phyloP scores from a whole-genome alignment of 1,140 invertebrate species.

The Plectus sambesii region DNA sequence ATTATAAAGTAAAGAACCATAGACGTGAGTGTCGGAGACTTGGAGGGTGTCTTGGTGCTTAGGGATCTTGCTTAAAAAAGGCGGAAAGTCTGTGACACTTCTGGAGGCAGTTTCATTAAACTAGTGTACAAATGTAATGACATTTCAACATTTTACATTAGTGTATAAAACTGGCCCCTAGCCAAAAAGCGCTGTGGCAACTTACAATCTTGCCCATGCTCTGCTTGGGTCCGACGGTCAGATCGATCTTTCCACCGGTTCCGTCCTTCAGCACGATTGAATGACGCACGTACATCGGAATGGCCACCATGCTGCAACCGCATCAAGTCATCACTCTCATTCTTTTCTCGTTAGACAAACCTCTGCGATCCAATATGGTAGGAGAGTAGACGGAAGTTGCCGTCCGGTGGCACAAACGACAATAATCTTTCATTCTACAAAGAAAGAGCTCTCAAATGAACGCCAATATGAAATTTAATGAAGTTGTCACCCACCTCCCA shows the following conservation, averaged over 20 bases:
- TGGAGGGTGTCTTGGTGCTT: too few relatives aligned
- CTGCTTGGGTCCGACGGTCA: constrained; percentile 85
- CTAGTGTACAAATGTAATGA: too few relatives aligned
- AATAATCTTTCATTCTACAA: constrained; percentile 83
- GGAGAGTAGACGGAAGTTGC: constrained; percentile 89
- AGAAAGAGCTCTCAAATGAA: constrained; percentile 16
- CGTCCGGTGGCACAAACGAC: constrained; percentile 96
- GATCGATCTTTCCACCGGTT: constrained; percentile 72
- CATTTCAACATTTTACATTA: too few relatives aligned
- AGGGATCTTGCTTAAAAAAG: too few relatives aligned
- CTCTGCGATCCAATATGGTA: constrained; percentile 91
- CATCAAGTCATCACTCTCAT: constrained; percentile 4
- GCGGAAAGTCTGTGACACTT: too few relatives aligned
- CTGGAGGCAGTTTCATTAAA: too few relatives aligned
- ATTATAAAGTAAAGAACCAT: too few relatives aligned
- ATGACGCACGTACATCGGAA: constrained; percentile 88
- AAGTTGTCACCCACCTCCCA: constrained; percentile 68
- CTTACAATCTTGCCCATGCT: constrained; percentile 84
- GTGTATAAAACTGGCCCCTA: too few relatives aligned
- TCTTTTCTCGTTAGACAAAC: constrained; percentile 43
- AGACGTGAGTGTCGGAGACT: too few relatives aligned
- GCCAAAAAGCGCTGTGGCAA: too few relatives aligned
- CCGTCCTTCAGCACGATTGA: constrained; percentile 68
- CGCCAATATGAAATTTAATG: neutral
- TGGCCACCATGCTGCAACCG: constrained; percentile 70